Percentiles rank a stretch among this genome's conserved stretches.
phyloP scores from a whole-genome alignment of 2,888 invertebrate species.

The Torymus auratus region DNA sequence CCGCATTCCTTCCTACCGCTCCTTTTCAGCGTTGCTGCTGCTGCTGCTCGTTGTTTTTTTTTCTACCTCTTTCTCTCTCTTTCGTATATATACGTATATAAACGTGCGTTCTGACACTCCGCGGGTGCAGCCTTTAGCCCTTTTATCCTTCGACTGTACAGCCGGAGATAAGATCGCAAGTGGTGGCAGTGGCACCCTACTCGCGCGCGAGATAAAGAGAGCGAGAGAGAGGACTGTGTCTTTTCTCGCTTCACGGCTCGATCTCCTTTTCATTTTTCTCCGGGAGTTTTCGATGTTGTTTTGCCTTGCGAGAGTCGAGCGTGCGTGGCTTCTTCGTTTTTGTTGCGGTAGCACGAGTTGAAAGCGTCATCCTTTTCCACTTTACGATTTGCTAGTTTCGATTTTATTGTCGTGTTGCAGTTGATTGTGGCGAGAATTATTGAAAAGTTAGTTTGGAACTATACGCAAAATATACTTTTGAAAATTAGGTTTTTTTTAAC shows the following conservation, averaged over 20 bases:
- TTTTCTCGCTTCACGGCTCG: slow-evolving; percentile 29
- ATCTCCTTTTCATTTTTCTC: slow-evolving; percentile 43
- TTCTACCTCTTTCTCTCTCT: slow-evolving; percentile 47
- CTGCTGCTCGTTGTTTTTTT: slow-evolving; percentile 1
- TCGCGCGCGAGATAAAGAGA: too few relatives aligned
- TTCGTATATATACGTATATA: slow-evolving; percentile 53
- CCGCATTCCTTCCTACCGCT: slow-evolving; percentile 69
- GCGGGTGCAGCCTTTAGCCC: slow-evolving; percentile 43
- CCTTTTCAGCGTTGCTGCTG: slow-evolving; percentile 37
- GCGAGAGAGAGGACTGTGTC: neutral
- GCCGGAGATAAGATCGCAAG: slow-evolving; percentile 32
- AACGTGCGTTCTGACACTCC: slow-evolving; percentile 63
- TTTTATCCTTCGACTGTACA: slow-evolving; percentile 42
- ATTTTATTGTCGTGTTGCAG: too few relatives aligned
- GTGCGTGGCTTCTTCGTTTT: too few relatives aligned
- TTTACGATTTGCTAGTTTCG: too few relatives aligned
- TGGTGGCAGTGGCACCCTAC: too few relatives aligned
- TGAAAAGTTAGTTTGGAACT: too few relatives aligned
- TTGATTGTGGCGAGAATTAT: too few relatives aligned
- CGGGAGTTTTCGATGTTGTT: neutral
- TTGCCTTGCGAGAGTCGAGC: neutral
- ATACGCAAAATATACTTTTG: too few relatives aligned
- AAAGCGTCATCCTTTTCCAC: too few relatives aligned
- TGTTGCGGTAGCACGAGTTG: too few relatives aligned
- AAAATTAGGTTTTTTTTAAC: too few relatives aligned